These are phyloP conservation scores for Osedax frankpressi DNA, from an alignment of 2,888 invertebrate genomes.

Conservation along the genomic window DNA sequence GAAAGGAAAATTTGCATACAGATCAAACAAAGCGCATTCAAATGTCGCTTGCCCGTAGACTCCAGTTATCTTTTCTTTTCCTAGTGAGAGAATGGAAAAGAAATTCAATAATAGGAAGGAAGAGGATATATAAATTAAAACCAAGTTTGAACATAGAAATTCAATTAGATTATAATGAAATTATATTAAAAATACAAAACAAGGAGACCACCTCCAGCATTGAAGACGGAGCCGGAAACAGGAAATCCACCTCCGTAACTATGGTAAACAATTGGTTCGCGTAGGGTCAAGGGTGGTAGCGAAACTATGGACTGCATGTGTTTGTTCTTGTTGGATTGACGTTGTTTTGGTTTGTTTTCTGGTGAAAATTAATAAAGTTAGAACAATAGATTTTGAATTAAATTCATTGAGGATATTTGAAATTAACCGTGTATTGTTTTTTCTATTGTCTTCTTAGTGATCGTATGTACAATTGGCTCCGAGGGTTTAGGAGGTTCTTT, in stretches of 20 bases:
- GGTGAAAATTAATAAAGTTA: background rate
- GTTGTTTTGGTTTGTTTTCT: background rate
- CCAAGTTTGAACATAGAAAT: too few relatives aligned
- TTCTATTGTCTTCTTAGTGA: background rate
- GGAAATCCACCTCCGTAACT: background rate
- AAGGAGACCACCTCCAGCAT: background rate
- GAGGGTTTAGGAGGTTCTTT: too few relatives aligned
- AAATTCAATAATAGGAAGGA: too few relatives aligned
- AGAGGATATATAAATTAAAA: too few relatives aligned
- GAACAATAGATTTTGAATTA: background rate
- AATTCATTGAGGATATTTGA: background rate
- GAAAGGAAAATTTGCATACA: background rate
- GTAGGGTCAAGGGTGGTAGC: background rate
- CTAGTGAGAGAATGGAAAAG: background rate
- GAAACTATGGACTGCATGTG: background rate
- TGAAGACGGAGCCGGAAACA: background rate
- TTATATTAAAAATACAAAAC: background rate
- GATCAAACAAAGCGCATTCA: background rate
- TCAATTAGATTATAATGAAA: background rate
- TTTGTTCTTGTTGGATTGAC: background rate
- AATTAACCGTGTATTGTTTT: background rate
- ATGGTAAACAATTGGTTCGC: background rate
- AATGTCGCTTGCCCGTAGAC: background rate
- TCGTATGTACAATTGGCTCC: too few relatives aligned
- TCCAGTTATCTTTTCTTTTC: background rate